Conservation (phyloP, 2,888 invertebrate genomes). For the Mallateleia sp. region DNA sequence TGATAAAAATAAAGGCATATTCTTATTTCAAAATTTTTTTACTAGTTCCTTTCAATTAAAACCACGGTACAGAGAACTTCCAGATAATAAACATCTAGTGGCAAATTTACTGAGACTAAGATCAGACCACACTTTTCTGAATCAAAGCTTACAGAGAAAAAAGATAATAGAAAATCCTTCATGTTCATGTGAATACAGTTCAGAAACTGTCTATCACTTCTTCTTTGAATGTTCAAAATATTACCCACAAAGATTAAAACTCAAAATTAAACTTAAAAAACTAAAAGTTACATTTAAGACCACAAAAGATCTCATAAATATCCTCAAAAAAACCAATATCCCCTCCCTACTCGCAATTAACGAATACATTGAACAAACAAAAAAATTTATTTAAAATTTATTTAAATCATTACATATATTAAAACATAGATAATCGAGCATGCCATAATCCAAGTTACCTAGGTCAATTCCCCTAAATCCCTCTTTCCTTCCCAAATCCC, state of each 20-base stretch:
- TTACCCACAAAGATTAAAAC: not conserved
- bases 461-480: no score
- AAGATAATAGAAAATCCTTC: not conserved
- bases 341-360: no score
- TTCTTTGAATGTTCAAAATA: not conserved
- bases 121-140: slow-evolving; percentile 9
- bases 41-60: not conserved
- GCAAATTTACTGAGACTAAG: slow-evolving; percentile 11
- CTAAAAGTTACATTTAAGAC: not conserved
- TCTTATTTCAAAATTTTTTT: no score
- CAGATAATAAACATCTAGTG: slow-evolving; percentile 2
- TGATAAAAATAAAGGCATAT: no score
- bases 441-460: no score
- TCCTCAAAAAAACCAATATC: no score
- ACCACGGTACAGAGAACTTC: slow-evolving; percentile 2
- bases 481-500: no score
- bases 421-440: no score
- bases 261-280: not conserved
- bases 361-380: no score
- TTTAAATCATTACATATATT: no score
- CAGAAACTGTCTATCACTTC: not conserved
- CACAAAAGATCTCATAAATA: not conserved
- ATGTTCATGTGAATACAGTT: not conserved
- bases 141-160: slow-evolving; percentile 8
- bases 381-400: no score